phyloP scores from a whole-genome alignment of 2,113 vertebrate genomes.

The Dicaeum eximium region DNA sequence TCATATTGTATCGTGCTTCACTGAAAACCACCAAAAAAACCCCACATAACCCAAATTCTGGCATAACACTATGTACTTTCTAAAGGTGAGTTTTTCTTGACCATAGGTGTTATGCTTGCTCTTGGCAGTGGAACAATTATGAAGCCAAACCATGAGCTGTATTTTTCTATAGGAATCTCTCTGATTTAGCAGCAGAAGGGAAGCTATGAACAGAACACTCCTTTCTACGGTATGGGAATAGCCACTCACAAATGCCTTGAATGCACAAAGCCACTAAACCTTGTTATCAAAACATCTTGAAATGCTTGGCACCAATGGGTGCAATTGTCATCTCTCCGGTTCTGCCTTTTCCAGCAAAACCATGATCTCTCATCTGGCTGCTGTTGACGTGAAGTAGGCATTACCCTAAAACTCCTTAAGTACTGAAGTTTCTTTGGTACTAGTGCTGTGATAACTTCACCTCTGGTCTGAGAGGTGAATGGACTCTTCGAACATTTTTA shows the following conservation, averaged over 20 bases:
- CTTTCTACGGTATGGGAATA: background rate
- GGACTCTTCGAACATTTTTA: background rate
- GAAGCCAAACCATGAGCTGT: background rate
- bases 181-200: background rate
- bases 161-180: background rate
- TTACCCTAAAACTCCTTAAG: background rate
- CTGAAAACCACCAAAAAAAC: background rate
- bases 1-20: background rate
- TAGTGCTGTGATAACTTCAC: background rate
- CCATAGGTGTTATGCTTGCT: background rate
- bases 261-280: background rate
- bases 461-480: background rate
- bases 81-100: background rate
- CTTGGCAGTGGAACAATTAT: background rate
- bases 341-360: background rate
- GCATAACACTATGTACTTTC: background rate
- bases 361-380: background rate
- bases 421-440: background rate
- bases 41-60: background rate
- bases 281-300: background rate
- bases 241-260: background rate
- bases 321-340: background rate
- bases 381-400: background rate
- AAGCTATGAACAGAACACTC: background rate
- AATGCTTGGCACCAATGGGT: background rate